phyloP scores from a whole-genome alignment of 1,140 invertebrate genomes.

The Drosophila neocordata region DNA sequence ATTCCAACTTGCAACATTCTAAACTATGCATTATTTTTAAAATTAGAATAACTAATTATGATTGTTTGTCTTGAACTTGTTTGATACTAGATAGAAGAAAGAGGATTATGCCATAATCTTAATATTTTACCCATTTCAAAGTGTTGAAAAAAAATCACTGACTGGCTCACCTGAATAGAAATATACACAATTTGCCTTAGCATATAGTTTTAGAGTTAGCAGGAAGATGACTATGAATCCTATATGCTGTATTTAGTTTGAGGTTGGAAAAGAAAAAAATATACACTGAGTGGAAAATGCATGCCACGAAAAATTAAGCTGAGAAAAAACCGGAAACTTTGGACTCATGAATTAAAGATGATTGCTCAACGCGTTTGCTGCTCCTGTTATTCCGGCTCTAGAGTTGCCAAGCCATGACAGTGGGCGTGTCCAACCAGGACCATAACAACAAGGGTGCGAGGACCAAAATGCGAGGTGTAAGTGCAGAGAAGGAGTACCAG shows the following conservation, averaged over 20 bases:
- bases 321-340: conserved; percentile 31
- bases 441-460: conserved; percentile 23
- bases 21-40: neutral
- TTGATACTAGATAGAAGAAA: too few relatives aligned
- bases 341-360: conserved; percentile 75
- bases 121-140: too few relatives aligned
- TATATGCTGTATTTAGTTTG: neutral
- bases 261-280: neutral
- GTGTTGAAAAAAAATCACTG: too few relatives aligned
- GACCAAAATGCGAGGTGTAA: conserved; percentile 54
- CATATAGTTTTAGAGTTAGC: too few relatives aligned
- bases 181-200: too few relatives aligned
- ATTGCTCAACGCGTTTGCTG: conserved; percentile 42
- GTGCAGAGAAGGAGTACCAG: conserved; percentile 24
- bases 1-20: neutral
- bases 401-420: conserved; percentile 26
- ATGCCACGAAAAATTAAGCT: conserved; percentile 24
- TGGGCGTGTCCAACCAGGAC: conserved; percentile 42
- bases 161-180: too few relatives aligned
- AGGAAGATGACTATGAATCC: neutral
- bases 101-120: too few relatives aligned
- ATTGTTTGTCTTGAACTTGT: too few relatives aligned
- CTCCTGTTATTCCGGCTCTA: neutral
- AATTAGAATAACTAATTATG: neutral
- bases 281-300: conserved; percentile 18